Evolutionary conservation across 2,113 vertebrate species (phyloP).

Genomic region (Hyla sarda): DNA sequence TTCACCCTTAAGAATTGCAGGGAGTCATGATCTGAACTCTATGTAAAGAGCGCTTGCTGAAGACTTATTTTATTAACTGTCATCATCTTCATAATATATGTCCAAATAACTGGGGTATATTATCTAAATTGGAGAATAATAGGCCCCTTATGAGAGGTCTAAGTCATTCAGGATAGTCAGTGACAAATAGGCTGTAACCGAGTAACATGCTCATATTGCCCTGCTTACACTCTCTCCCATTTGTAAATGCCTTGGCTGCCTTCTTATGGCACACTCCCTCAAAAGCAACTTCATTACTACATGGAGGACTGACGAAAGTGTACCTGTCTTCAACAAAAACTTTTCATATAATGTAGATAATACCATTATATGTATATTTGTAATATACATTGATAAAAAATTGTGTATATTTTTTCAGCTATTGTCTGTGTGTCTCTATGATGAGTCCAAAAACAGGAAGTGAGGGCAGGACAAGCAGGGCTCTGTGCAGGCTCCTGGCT

Average conservation of each 20-base stretch:
- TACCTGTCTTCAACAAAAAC: too few species aligned
- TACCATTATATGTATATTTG: too few species aligned
- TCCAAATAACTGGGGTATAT: constrained; percentile 96
- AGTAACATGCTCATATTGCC: constrained; percentile 88
- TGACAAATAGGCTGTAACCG: constrained; percentile 91
- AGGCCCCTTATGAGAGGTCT: constrained; percentile 83
- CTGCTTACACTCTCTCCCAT: constrained; percentile 87
- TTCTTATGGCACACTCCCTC: constrained; percentile 92
- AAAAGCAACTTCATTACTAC: constrained; percentile 98
- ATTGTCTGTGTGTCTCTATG: too few species aligned
- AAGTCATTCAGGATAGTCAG: constrained; percentile 81
- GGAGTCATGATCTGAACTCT: constrained; percentile 76
- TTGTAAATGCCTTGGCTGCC: constrained; percentile 90
- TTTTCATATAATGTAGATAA: too few species aligned
- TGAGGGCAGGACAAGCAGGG: too few species aligned
- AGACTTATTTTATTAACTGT: constrained; percentile 95
- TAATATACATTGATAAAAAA: too few species aligned
- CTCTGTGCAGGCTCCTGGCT: too few species aligned
- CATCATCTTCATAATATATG: constrained; percentile 93
- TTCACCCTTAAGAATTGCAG: constrained; percentile 80
- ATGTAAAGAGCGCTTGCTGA: constrained; percentile 90
- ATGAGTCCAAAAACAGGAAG: too few species aligned
- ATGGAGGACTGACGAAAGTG: constrained; percentile 98
- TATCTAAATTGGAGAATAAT: constrained; percentile 93
- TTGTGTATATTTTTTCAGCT: too few species aligned